Base-by-base conservation (phyloP, 1,140 invertebrate species). In the Ptiloglossa arizonensis region DNA sequence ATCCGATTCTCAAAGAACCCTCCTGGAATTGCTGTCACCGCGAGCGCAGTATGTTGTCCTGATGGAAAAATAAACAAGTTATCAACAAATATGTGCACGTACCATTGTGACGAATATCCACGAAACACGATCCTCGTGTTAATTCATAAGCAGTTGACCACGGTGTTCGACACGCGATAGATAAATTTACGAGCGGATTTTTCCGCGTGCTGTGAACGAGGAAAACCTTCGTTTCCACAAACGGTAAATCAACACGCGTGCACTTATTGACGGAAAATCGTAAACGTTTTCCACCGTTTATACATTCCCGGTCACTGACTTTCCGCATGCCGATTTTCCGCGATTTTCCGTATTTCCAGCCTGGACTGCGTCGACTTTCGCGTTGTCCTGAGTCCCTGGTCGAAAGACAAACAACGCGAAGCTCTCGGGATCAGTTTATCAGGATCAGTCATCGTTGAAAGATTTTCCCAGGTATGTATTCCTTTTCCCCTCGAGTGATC, bases 271-370 rank as follows among this genome's bases (percentile, higher is more conserved):
- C 6, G 67, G 75, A 77, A 77, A 77, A 77, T 77, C 48, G 24
- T 71, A 46, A 35, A 71, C 57, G 67, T 71, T 77, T 77, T 71
- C 67, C 68, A 22, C 57, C 46, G 48, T 54, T 77, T 13, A 77
- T 77, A 38, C 56, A 71, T 71, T 11, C 75, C 75, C 68, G 38
- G 44, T 71, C 67, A 35, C 24, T 52, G 56, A 63, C 75, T 77
- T 71, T 70, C 67, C 68, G 48, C 15, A 57, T 52, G 57, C 57
- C 57, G 68, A 77, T 77, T 77, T 77, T 77, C 75, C 75, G 15
- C 75, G 46, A 70, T 77, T 77, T 77, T 77, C 75, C 57, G 27
- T 24, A 63, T 71, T 77, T 77, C 57, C 68, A 71, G 24, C 27
- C 57, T 13, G 27, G 1, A 8, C 24, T 0, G 11, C 13, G 4